Evolutionary conservation across 1,140 invertebrate genomes (phyloP).

Genomic region (Drosophila bocki): DNA sequence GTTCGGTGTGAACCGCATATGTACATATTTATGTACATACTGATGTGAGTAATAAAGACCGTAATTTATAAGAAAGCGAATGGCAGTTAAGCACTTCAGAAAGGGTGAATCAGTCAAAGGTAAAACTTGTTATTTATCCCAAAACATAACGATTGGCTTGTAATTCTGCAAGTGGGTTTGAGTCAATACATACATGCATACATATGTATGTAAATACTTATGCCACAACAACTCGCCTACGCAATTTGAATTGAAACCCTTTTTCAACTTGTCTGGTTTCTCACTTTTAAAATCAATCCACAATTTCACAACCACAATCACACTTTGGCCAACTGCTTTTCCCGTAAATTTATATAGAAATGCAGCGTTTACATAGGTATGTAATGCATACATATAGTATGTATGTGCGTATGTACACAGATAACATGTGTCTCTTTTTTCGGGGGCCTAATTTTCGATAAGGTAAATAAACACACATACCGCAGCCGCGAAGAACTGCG

Average conservation of each 20-base stretch:
- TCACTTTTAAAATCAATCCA: slow-evolving; percentile 26
- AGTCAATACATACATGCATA: not conserved
- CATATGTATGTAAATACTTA: too few relatives aligned
- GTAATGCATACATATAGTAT: slow-evolving; percentile 9
- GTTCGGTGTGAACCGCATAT: slow-evolving; percentile 15
- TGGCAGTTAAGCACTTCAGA: not conserved
- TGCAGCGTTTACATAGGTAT: slow-evolving; percentile 25
- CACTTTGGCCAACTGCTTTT: slow-evolving; percentile 9
- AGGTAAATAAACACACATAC: slow-evolving; percentile 43
- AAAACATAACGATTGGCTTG: not conserved
- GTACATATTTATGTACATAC: not conserved
- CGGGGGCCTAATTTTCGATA: slow-evolving; percentile 40
- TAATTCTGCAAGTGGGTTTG: slow-evolving; percentile 1
- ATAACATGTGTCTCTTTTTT: slow-evolving; percentile 44
- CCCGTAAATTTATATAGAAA: slow-evolving; percentile 17
- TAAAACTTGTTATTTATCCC: slow-evolving; percentile 2
- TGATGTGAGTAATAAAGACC: slow-evolving; percentile 5
- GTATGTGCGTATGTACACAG: slow-evolving; percentile 14
- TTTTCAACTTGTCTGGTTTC: slow-evolving; percentile 15
- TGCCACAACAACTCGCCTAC: slow-evolving; percentile 4
- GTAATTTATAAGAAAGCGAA: slow-evolving; percentile 21
- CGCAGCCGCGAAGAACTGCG: slow-evolving; percentile 8
- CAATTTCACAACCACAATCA: slow-evolving; percentile 20
- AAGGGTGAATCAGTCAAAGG: slow-evolving; percentile 20
- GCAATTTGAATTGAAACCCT: slow-evolving; percentile 5